These are phyloP conservation scores for Uropsilus gracilis DNA, from an alignment of 2,113 vertebrate genomes.

Conservation along the genomic window DNA sequence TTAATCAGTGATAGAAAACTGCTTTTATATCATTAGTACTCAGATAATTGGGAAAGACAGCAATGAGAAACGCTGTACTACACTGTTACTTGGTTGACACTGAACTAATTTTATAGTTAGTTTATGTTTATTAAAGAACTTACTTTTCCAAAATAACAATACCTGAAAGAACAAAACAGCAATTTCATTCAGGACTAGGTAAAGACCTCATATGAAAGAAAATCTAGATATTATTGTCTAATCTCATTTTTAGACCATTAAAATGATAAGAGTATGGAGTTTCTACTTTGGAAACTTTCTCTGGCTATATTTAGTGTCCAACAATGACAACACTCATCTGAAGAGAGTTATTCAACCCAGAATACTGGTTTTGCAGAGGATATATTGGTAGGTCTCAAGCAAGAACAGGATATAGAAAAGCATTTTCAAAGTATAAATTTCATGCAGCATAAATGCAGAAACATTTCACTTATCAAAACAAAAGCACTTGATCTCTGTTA, in stretches of 20 bases:
- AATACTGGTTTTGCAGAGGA: background rate
- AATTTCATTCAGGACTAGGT: background rate
- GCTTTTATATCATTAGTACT: background rate
- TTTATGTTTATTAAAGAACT: background rate
- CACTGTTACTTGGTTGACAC: background rate
- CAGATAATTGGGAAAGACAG: background rate
- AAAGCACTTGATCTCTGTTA: background rate
- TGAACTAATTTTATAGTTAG: background rate
- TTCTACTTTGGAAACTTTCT: background rate
- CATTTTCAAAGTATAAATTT: background rate
- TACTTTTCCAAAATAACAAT: background rate
- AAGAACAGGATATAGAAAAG: background rate
- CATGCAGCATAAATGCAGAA: background rate
- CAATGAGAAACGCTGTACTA: background rate
- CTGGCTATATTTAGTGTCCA: background rate
- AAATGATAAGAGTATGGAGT: background rate
- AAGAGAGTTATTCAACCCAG: background rate
- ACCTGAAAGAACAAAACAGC: background rate
- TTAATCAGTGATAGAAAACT: background rate
- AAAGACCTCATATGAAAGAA: background rate
- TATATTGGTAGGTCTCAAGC: background rate
- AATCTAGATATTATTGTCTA: background rate
- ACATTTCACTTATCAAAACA: background rate
- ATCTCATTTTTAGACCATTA: background rate
- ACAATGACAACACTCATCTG: background rate